Percentiles rank a stretch among this genome's conserved stretches.
Evolutionary conservation across 1,140 invertebrate genomes (phyloP).

Genomic region (Aphis craccivora): DNA sequence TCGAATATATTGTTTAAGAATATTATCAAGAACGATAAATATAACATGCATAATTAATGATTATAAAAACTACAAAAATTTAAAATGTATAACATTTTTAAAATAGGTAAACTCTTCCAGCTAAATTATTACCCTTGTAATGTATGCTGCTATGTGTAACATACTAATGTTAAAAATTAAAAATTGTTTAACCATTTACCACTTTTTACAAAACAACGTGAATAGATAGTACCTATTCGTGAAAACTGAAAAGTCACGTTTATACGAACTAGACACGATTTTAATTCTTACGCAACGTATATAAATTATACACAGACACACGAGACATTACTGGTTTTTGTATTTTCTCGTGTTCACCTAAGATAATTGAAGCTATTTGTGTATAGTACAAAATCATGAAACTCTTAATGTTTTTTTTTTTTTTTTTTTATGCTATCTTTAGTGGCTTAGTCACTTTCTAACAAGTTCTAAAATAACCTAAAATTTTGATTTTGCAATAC

Average conservation of each 20-base stretch:
- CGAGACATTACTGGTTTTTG: neutral
- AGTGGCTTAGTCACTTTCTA: constrained; percentile 24
- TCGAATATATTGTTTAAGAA: neutral
- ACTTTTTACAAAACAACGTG: neutral
- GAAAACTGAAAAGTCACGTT: constrained; percentile 38
- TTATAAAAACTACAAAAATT: neutral
- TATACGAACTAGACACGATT: constrained; percentile 26
- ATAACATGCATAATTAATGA: neutral
- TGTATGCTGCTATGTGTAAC: neutral
- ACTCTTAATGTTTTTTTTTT: constrained; percentile 20
- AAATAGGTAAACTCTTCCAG: neutral
- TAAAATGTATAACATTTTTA: neutral
- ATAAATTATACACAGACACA: neutral
- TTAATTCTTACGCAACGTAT: neutral
- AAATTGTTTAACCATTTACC: constrained; percentile 2
- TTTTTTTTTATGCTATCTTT: neutral
- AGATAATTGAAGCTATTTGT: neutral
- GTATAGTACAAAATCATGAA: neutral
- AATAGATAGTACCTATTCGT: constrained; percentile 15
- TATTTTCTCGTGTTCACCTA: neutral
- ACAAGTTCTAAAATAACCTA: neutral
- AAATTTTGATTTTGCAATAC: neutral
- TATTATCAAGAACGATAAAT: neutral
- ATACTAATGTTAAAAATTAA: neutral
- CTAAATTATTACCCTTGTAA: neutral